Percentiles rank a stretch among this genome's conserved stretches.
These are phyloP conservation scores for Papilio aristodemus DNA, from an alignment of 1,140 invertebrate genomes.

Conservation along the genomic window DNA sequence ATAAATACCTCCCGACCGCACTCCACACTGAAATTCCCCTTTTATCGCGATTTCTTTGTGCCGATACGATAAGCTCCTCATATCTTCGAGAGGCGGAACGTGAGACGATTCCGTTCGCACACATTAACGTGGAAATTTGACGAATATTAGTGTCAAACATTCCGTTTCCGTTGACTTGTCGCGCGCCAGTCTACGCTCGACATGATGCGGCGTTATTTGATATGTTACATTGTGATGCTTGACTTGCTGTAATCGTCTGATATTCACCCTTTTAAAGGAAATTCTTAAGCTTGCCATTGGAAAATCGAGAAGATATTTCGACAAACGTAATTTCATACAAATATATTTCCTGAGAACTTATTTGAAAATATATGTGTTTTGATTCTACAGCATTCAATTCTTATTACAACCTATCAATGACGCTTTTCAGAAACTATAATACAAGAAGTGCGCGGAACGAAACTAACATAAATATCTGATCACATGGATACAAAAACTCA, in stretches of 20 bases:
- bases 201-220: conserved; percentile 8
- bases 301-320: neutral
- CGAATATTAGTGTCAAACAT: conserved; percentile 27
- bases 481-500: too few species aligned
- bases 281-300: neutral
- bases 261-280: conserved; percentile 6
- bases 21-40: conserved; percentile 35
- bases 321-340: neutral
- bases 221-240: conserved; percentile 2
- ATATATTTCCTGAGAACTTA: too few species aligned
- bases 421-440: too few species aligned
- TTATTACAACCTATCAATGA: too few species aligned
- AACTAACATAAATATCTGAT: too few species aligned
- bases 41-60: conserved; percentile 39
- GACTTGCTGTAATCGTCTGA: neutral
- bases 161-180: conserved; percentile 20
- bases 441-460: too few species aligned
- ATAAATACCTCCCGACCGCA: conserved; percentile 19
- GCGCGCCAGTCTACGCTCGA: neutral
- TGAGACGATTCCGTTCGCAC: conserved; percentile 36
- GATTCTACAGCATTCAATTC: too few species aligned
- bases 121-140: conserved; percentile 38
- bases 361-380: too few species aligned
- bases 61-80: conserved; percentile 41
- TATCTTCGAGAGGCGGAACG: conserved; percentile 39